Base-by-base conservation (phyloP, 2,113 vertebrate genomes). In the Poicephalus meyeri region DNA sequence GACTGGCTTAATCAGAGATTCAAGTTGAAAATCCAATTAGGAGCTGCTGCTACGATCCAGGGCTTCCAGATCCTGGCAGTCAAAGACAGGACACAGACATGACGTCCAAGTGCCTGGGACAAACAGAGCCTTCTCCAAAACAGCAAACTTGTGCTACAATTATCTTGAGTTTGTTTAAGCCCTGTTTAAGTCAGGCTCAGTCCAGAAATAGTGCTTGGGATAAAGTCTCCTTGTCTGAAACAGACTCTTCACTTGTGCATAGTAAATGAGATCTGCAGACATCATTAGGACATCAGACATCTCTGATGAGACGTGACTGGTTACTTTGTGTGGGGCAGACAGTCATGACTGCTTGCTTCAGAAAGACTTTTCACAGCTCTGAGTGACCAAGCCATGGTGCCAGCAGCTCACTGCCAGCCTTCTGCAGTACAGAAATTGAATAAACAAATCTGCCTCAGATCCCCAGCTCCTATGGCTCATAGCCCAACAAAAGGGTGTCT, bases 251-350 rank as follows among this genome's bases (percentile, higher is more conserved):
- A 44, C 39, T 70, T 44, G 61, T 23, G 37, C 41, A 19, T 77
- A 77, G 84, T 80, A 85, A 94, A 24, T 82, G 84, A 80, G 88
- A 37, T 58, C 44, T 35, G 85, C 92, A 95, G 96, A 92, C 95
- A 77, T 81, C 83, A 70, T 93, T 76, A 95, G 91, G 73, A 89
- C 80, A 50, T 90, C 17, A 91, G 92, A 86, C 74, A 81, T 86
- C 76, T 88, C 73, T 72, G 87, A 92, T 90, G 96, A 93, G 76
- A 94, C 84, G 85, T 93, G 86, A 90, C 91, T 85, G 89, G 73
- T 84, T 90, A 88, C 61, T 72, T 25, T 88, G 86, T 84, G 80
- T 10, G 65, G 76, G 49, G 65, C 93, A 94, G 88, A 93, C 78
- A 71, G 72, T 72, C 47, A 28, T 71, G 77, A 86, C 90, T 78